Evolutionary conservation across 2,797 vertebrate genomes (phyloP).

Genomic region (Eulemur rubriventer): DNA sequence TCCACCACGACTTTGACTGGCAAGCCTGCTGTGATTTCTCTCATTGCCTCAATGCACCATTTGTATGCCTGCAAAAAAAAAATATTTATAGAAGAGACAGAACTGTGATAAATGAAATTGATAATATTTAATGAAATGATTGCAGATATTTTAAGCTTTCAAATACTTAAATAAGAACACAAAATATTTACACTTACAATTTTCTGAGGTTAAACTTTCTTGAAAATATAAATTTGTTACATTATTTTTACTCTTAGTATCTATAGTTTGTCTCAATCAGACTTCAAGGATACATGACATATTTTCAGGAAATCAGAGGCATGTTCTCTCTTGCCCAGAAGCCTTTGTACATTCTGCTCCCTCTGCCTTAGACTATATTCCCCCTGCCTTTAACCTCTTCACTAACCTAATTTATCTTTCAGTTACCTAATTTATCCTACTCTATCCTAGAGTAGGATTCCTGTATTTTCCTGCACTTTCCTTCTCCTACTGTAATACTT

Average conservation of each 20-base stretch:
- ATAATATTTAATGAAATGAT: background rate
- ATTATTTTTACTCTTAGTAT: background rate
- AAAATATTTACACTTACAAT: slow-evolving; percentile 27
- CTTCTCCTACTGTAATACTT: background rate
- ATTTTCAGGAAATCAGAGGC: background rate
- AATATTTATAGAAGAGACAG: slow-evolving; percentile 38
- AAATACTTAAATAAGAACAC: background rate
- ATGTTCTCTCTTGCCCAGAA: slow-evolving; percentile 15
- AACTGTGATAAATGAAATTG: background rate
- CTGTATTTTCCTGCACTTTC: background rate
- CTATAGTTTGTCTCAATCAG: background rate
- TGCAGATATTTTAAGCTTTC: background rate
- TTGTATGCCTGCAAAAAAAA: slow-evolving; percentile 92
- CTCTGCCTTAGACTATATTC: background rate
- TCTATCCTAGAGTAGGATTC: background rate
- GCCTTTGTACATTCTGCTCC: background rate
- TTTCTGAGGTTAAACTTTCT: slow-evolving; percentile 11
- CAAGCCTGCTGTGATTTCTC: slow-evolving; percentile 95
- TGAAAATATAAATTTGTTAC: background rate
- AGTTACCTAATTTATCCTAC: too few species aligned
- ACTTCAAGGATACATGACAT: background rate
- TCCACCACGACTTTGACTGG: slow-evolving; percentile 98
- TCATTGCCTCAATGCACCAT: slow-evolving; percentile 99
- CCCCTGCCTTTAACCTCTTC: background rate
- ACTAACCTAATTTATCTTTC: background rate